Evolutionary conservation across 2,797 vertebrate genomes (phyloP).

Genomic region (Allenopithecus nigroviridis): DNA sequence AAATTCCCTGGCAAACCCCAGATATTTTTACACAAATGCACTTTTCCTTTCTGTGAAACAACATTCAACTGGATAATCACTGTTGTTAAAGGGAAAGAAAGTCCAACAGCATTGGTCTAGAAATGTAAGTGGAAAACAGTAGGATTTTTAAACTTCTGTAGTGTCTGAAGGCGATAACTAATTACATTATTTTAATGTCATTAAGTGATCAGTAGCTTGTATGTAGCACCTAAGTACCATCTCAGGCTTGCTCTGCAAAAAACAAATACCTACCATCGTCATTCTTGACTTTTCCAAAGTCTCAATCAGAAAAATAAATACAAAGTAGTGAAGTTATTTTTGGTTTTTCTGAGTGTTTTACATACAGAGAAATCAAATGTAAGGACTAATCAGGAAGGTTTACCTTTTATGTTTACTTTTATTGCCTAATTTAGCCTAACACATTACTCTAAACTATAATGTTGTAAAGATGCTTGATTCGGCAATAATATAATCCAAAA

Average conservation of each 20-base stretch:
- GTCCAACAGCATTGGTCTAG: not conserved
- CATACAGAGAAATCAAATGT: not conserved
- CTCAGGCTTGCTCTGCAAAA: constrained; percentile 56
- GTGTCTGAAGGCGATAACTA: constrained; percentile 59
- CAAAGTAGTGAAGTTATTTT: not conserved
- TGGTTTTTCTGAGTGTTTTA: not conserved
- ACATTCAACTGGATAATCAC: constrained; percentile 62
- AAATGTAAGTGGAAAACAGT: constrained; percentile 31
- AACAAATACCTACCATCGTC: constrained; percentile 12
- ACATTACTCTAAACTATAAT: constrained; percentile 37
- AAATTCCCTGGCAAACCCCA: constrained; percentile 44
- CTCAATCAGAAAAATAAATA: not conserved
- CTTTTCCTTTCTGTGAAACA: constrained; percentile 68
- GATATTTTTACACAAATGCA: constrained; percentile 62
- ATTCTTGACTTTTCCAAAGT: constrained; percentile 47
- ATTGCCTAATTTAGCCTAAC: constrained; percentile 10
- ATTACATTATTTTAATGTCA: constrained; percentile 59
- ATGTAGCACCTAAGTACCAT: constrained; percentile 59
- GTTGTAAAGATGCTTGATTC: constrained; percentile 33
- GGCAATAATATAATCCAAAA: constrained; percentile 35
- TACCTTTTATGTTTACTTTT: constrained; percentile 46
- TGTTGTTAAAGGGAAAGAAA: constrained; percentile 76
- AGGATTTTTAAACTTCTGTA: constrained; percentile 31
- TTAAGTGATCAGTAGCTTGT: constrained; percentile 66
- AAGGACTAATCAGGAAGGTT: not conserved